These are phyloP conservation scores for Dasyprocta punctata DNA, from an alignment of 2,113 vertebrate species.

Conservation along the genomic window DNA sequence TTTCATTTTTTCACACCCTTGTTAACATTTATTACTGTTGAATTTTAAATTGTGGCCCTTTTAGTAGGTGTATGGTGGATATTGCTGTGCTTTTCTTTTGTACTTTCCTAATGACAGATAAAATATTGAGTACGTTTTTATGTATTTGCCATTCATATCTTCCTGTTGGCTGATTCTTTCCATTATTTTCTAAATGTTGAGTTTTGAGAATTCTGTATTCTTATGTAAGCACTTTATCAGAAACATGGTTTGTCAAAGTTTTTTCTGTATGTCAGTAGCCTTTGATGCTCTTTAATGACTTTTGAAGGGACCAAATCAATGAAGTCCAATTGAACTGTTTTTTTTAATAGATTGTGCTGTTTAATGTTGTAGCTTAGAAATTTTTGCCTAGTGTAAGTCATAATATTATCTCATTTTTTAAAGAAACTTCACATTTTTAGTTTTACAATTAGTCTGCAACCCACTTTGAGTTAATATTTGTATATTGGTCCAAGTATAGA, in stretches of 20 bases:
- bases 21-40: not conserved
- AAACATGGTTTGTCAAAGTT: not conserved
- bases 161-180: not conserved
- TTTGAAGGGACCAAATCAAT: constrained; percentile 2
- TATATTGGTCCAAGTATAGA: not conserved
- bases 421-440: constrained; percentile 9
- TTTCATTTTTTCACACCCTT: not conserved
- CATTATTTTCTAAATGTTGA: not conserved
- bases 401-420: constrained; percentile 9
- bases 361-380: not conserved
- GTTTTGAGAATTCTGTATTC: not conserved
- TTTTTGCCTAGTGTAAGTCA: not conserved
- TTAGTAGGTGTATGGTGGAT: not conserved
- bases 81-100: not conserved
- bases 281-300: constrained; percentile 21
- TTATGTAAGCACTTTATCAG: constrained; percentile 21
- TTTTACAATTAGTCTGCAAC: not conserved
- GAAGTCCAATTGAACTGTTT: not conserved
- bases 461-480: constrained; percentile 44
- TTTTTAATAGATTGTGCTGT: not conserved
- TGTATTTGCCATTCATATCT: not conserved
- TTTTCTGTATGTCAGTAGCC: not conserved
- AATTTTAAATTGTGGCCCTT: not conserved
- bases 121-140: not conserved
- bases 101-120: not conserved